Base-by-base conservation (phyloP, 2,888 invertebrate species). In the Eupithecia dodoneata region DNA sequence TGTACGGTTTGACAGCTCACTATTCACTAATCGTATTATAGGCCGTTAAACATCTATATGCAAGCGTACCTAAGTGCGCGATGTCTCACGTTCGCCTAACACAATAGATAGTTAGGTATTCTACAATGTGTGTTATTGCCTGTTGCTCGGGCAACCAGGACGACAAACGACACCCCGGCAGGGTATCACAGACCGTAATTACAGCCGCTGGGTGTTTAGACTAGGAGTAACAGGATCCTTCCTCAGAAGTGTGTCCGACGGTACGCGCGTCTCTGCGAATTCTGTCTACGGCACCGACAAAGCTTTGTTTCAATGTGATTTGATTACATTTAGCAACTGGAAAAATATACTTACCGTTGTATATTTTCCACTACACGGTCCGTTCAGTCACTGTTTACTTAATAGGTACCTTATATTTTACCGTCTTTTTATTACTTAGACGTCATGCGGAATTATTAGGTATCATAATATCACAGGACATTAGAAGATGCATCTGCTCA, bases 261-360 rank as follows among this genome's bases (percentile, higher is more conserved):
- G 55, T 59, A 59, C n/a, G 55, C n/a, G 15, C 3, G 52, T 55
- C 13, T 52, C 71, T 42, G 52, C 71, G 71, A 71, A 49, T 71
- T 52, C 71, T 47, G 71, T 10, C 52, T 52, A n/a, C 13, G 55
- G n/a, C 55, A 59, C 55, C n/a, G n/a, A 18, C 55, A 59, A 59
- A 59, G 55, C 55, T 59, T 59, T 59, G 55, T 59, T 59, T 59
- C 55, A 55, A 7, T 55, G 7, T 59, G 7, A 18, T 18, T 59
- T 59, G 55, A 18, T 59, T 18, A 59, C n/a, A 59, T n/a, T 59
- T 59, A 18, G 55, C 9, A 18, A 59, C 18, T 18, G 55, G 55
- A 55, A 55, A 55, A n/a, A 55, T 55, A 55, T 55, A 55, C 15
- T 13, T 44, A 4, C 52, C 49, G 12, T 49, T 5, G 52, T 2